Percentiles rank a stretch among this genome's conserved stretches.
phyloP scores from a whole-genome alignment of 2,113 vertebrate genomes.

The Oreochromis aureus region DNA sequence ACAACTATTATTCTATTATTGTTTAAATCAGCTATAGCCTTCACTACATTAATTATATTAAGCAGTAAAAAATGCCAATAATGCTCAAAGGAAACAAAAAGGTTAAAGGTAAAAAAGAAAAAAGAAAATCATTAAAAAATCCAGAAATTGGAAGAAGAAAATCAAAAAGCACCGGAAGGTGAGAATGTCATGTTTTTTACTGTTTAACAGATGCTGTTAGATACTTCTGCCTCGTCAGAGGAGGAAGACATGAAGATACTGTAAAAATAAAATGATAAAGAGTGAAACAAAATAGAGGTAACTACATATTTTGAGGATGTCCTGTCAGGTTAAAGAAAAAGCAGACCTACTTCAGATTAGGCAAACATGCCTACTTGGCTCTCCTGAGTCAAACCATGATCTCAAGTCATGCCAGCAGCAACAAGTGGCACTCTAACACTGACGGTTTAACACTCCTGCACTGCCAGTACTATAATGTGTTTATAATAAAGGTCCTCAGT shows the following conservation, averaged over 20 bases:
- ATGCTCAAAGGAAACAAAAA: neutral
- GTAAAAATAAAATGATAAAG: neutral
- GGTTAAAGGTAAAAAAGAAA: neutral
- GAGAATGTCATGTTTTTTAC: neutral
- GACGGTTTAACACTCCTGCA: neutral
- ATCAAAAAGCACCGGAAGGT: rapidly evolving
- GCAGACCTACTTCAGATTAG: neutral
- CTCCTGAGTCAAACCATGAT: neutral
- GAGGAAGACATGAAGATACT: neutral
- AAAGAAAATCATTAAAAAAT: neutral
- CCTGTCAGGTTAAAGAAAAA: rapidly evolving
- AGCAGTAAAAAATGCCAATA: neutral
- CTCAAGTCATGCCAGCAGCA: neutral
- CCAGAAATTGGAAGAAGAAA: neutral
- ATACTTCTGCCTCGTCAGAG: neutral
- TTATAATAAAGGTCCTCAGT: neutral
- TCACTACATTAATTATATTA: neutral
- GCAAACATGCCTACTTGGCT: neutral
- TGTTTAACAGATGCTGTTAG: neutral
- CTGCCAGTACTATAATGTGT: neutral
- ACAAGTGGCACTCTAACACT: neutral
- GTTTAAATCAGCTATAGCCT: neutral
- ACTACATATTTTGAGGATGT: neutral
- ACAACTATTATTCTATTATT: neutral
- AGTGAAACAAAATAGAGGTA: neutral